These are phyloP conservation scores for Blastobasis adustella DNA, from an alignment of 2,888 invertebrate species.

Conservation along the genomic window DNA sequence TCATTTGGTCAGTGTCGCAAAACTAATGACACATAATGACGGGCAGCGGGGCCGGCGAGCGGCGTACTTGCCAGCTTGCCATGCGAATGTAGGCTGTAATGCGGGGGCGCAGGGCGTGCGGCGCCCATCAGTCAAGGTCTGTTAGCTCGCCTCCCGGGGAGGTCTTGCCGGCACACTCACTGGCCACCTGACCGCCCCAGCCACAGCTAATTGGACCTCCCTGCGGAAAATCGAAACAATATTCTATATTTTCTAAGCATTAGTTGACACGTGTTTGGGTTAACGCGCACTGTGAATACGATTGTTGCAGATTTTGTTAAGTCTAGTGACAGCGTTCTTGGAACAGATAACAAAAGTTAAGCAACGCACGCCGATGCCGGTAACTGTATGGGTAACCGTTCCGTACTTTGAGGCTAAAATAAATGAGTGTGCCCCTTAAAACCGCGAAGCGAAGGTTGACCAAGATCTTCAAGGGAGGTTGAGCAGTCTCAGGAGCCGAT, in stretches of 20 bases:
- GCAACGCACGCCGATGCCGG: too few species aligned
- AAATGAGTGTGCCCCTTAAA: too few species aligned
- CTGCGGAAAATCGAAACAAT: constrained; percentile 30
- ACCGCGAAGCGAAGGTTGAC: too few species aligned
- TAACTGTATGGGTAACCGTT: too few species aligned
- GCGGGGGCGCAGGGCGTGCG: constrained; percentile 22
- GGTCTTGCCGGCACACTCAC: constrained; percentile 51
- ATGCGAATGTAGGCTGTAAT: constrained; percentile 33
- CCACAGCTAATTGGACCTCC: constrained; percentile 51
- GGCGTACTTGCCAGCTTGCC: constrained; percentile 15
- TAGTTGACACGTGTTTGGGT: background rate
- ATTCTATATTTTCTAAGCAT: constrained; percentile 21
- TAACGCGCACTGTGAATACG: background rate
- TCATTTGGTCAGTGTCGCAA: constrained; percentile 75
- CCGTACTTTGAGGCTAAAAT: too few species aligned
- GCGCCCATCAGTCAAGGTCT: constrained; percentile 56
- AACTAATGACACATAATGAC: constrained; percentile 75
- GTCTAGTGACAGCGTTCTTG: too few species aligned
- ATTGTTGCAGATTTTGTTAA: background rate
- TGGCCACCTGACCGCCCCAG: constrained; percentile 55
- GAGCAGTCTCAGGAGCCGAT: too few species aligned
- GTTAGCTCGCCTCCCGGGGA: constrained; percentile 54
- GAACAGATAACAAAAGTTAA: too few species aligned
- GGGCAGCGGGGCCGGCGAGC: constrained; percentile 43
- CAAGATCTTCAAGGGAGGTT: too few species aligned